Conservation (phyloP, 1,140 invertebrate species). For the Drosophila baimaii region DNA sequence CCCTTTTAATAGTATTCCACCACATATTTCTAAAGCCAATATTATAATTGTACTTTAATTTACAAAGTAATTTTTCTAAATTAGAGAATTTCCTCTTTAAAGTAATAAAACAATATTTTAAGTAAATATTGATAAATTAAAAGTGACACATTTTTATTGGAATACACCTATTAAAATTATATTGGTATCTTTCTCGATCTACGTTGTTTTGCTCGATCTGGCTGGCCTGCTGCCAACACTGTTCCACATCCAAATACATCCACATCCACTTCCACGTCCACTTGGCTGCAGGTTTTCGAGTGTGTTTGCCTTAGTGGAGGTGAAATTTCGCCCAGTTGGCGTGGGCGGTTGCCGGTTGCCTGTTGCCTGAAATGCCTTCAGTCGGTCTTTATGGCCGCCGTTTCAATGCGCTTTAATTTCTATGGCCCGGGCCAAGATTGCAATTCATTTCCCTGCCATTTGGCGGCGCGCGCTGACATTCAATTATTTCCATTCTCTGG, state of each 20-base stretch:
- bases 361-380: slow-evolving; percentile 56
- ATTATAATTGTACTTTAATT: no score
- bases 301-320: slow-evolving; percentile 52
- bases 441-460: slow-evolving; percentile 66
- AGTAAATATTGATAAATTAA: no score
- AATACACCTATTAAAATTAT: background rate
- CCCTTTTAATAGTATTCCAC: no score
- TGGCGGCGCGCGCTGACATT: slow-evolving; percentile 33
- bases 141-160: no score
- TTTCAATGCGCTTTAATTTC: slow-evolving; percentile 69
- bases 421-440: slow-evolving; percentile 49
- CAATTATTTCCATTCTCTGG: slow-evolving; percentile 37
- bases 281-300: slow-evolving; percentile 54
- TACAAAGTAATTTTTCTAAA: no score
- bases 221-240: slow-evolving; percentile 9
- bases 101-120: no score
- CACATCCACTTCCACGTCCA: slow-evolving; percentile 55
- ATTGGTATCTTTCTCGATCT: background rate
- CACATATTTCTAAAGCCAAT: no score
- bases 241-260: slow-evolving; percentile 13
- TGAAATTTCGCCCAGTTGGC: slow-evolving; percentile 65
- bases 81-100: no score
- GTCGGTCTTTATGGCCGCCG: slow-evolving; percentile 62
- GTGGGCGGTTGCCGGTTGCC: slow-evolving; percentile 51
- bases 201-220: background rate